phyloP scores from a whole-genome alignment of 2,113 vertebrate species.

The Benitochromis conjunctus region DNA sequence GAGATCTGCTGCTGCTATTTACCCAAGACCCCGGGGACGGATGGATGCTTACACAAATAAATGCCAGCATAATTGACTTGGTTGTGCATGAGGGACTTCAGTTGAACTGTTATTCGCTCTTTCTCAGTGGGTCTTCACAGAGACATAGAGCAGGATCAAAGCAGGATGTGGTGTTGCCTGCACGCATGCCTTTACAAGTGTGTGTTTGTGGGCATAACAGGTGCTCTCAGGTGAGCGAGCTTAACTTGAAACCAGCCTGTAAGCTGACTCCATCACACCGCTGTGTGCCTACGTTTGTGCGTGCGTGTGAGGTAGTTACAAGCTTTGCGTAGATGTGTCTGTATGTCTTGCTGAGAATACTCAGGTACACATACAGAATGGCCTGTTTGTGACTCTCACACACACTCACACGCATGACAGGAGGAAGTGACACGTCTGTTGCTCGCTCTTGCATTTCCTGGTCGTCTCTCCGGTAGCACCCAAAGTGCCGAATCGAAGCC shows the following conservation, averaged over 20 bases:
- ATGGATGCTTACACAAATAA: conserved; percentile 11
- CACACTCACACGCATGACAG: neutral
- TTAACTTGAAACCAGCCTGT: conserved; percentile 58
- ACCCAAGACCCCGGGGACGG: neutral
- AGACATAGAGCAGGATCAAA: neutral
- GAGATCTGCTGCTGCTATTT: conserved; percentile 5
- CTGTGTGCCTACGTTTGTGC: neutral
- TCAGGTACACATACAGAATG: neutral
- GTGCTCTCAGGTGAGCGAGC: conserved; percentile 50
- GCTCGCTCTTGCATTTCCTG: conserved; percentile 60
- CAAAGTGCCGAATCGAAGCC: conserved; percentile 31
- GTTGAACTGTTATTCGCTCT: neutral
- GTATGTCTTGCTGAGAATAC: neutral
- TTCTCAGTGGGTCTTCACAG: neutral
- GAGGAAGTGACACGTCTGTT: conserved; percentile 63
- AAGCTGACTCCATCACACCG: conserved; percentile 51
- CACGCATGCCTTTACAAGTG: neutral
- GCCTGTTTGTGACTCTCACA: conserved; percentile 5
- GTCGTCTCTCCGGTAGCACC: conserved; percentile 39
- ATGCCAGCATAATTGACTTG: neutral
- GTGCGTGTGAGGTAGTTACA: neutral
- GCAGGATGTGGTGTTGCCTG: conserved; percentile 41
- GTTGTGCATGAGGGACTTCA: neutral
- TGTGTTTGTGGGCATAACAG: conserved; percentile 14
- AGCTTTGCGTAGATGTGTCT: neutral